phyloP scores from a whole-genome alignment of 1,140 invertebrate genomes.

The Atopsyche davidsoni region DNA sequence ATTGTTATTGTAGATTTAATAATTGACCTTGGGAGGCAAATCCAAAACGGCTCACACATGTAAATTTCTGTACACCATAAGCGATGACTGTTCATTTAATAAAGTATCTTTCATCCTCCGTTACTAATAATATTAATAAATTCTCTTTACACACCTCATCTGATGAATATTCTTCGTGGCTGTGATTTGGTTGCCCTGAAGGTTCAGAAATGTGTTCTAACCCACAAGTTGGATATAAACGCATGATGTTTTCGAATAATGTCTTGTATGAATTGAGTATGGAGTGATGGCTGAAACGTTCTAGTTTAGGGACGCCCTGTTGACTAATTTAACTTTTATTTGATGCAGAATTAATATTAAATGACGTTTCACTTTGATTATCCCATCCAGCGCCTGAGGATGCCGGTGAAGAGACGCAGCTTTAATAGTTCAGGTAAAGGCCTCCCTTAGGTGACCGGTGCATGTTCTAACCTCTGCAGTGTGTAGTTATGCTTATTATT shows the following conservation, averaged over 20 bases:
- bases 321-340: slow-evolving; percentile 16
- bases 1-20: slow-evolving; percentile 4
- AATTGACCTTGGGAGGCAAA: slow-evolving; percentile 15
- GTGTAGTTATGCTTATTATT: not conserved
- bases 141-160: no score
- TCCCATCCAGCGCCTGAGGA: slow-evolving; percentile 51
- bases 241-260: slow-evolving; percentile 18
- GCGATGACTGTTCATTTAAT: no score
- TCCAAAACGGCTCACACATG: no score
- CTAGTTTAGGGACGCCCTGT: slow-evolving; percentile 10
- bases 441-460: slow-evolving; percentile 24
- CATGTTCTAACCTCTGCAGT: slow-evolving; percentile 13
- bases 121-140: no score
- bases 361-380: slow-evolving; percentile 50
- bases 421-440: slow-evolving; percentile 51
- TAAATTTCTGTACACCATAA: no score
- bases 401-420: slow-evolving; percentile 50
- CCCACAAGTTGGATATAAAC: not conserved
- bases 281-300: slow-evolving; percentile 10
- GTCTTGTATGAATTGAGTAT: slow-evolving; percentile 14
- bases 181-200: no score
- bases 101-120: no score
- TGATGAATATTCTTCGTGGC: no score
- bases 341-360: slow-evolving; percentile 38
- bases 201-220: not conserved